These are phyloP conservation scores for Acronicta psi DNA, from an alignment of 2,888 invertebrate genomes.

Conservation along the genomic window DNA sequence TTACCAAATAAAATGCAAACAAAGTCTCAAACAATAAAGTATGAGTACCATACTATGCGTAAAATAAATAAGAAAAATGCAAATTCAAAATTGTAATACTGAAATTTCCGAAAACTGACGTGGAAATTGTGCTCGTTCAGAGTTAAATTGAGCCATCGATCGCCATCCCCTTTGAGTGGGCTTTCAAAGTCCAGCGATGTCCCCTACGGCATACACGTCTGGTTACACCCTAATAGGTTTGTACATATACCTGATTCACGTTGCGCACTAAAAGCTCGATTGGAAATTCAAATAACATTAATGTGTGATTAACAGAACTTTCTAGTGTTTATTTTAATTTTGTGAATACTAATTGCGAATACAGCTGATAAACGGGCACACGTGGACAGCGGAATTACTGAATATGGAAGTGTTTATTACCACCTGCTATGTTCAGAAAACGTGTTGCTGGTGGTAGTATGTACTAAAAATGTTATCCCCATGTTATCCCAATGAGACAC, in stretches of 20 bases:
- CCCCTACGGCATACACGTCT: slow-evolving; percentile 12
- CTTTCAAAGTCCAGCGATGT: slow-evolving; percentile 23
- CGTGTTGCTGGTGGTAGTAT: too few species aligned
- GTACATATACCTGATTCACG: slow-evolving; percentile 34
- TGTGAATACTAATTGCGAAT: slow-evolving; percentile 45
- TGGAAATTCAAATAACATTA: slow-evolving; percentile 47
- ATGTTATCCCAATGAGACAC: too few species aligned
- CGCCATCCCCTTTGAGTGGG: slow-evolving; percentile 49
- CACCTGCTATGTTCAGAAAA: slow-evolving; percentile 10
- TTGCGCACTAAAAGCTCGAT: slow-evolving; percentile 31
- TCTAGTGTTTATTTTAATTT: slow-evolving; percentile 48
- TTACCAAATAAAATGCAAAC: not conserved
- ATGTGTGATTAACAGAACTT: slow-evolving; percentile 45
- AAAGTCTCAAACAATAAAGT: not conserved
- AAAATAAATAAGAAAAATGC: too few species aligned
- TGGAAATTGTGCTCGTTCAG: slow-evolving; percentile 22
- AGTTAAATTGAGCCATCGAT: slow-evolving; percentile 51
- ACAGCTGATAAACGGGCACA: slow-evolving; percentile 37
- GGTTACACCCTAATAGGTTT: slow-evolving; percentile 37
- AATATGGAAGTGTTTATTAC: slow-evolving; percentile 9
- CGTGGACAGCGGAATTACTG: slow-evolving; percentile 30
- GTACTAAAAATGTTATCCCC: too few species aligned
- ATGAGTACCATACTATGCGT: too few species aligned
- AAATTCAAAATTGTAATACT: too few species aligned
- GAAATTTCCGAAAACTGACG: not conserved